Percentiles rank a stretch among this genome's conserved stretches.
Evolutionary conservation across 2,888 invertebrate genomes (phyloP).

Genomic region (Hirtodrosophila histrioides): DNA sequence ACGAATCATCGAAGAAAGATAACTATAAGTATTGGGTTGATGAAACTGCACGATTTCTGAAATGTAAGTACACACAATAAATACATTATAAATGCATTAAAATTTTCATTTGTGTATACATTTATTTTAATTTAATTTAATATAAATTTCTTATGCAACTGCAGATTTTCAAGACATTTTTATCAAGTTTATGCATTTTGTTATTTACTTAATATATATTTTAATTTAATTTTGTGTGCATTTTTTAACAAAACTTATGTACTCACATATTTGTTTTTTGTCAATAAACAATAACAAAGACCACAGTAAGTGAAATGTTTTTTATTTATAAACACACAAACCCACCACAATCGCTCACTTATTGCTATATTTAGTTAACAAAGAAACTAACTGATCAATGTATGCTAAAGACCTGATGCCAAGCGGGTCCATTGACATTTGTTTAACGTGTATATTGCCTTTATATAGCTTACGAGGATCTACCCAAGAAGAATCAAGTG

Average conservation of each 20-base stretch:
- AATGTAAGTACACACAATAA: constrained; percentile 87
- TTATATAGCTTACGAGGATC: constrained; percentile 82
- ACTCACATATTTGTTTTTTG: constrained; percentile 42
- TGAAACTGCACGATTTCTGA: constrained; percentile 90
- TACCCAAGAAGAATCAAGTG: constrained; percentile 87
- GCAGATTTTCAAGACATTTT: constrained; percentile 1
- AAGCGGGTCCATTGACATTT: background rate
- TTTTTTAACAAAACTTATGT: constrained; percentile 32
- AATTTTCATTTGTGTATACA: background rate
- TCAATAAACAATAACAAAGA: constrained; percentile 39
- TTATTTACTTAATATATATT: background rate
- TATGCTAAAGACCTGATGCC: too few relatives aligned
- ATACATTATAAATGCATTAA: background rate
- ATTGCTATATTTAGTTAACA: constrained; percentile 23
- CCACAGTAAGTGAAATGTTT: constrained; percentile 64
- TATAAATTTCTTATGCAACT: background rate
- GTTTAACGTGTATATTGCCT: constrained; percentile 1
- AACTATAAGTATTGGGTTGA: constrained; percentile 93
- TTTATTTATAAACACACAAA: background rate
- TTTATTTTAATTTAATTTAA: constrained; percentile 1
- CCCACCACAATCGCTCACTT: background rate
- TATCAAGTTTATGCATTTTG: background rate
- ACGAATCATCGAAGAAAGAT: constrained; percentile 87
- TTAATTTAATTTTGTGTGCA: constrained; percentile 16
- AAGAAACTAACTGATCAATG: background rate